phyloP scores from a whole-genome alignment of 2,113 vertebrate genomes.

The Oryzias javanicus region DNA sequence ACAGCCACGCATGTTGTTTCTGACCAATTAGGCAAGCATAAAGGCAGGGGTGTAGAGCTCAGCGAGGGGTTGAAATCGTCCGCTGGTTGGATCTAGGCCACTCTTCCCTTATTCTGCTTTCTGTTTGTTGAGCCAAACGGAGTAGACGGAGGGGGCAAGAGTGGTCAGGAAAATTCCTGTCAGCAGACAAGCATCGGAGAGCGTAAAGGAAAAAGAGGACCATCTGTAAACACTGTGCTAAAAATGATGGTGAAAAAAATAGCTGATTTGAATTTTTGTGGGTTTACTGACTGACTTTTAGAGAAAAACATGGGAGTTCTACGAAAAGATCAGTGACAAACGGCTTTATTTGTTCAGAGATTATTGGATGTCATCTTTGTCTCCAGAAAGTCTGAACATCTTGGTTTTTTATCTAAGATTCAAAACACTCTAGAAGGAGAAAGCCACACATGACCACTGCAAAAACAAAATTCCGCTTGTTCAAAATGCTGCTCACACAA shows the following conservation, averaged over 20 bases:
- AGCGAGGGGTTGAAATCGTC: slow-evolving; percentile 49
- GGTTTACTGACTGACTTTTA: too few relatives aligned
- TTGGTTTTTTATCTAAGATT: too few relatives aligned
- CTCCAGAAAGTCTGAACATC: too few relatives aligned
- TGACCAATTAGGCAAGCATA: slow-evolving; percentile 73
- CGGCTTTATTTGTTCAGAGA: too few relatives aligned
- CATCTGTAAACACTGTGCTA: slow-evolving; percentile 29
- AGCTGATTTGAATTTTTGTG: too few relatives aligned
- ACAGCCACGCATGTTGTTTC: slow-evolving; percentile 62
- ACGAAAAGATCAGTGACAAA: too few relatives aligned
- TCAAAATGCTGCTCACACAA: slow-evolving; percentile 4
- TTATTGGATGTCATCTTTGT: too few relatives aligned
- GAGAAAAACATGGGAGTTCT: too few relatives aligned
- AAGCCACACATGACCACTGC: too few relatives aligned
- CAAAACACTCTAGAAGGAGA: too few relatives aligned
- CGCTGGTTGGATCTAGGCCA: slow-evolving; percentile 63
- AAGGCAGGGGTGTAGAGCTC: slow-evolving; percentile 48
- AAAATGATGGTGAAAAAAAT: too few relatives aligned
- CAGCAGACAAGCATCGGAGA: slow-evolving; percentile 24
- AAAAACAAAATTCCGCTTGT: too few relatives aligned
- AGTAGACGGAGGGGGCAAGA: background rate
- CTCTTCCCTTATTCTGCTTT: slow-evolving; percentile 23
- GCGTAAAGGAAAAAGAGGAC: slow-evolving; percentile 43
- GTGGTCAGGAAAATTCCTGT: slow-evolving; percentile 18
- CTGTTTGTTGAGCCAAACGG: slow-evolving; percentile 29